These are phyloP conservation scores for Neodiprion virginianus DNA, from an alignment of 1,140 invertebrate species.

Conservation along the genomic window DNA sequence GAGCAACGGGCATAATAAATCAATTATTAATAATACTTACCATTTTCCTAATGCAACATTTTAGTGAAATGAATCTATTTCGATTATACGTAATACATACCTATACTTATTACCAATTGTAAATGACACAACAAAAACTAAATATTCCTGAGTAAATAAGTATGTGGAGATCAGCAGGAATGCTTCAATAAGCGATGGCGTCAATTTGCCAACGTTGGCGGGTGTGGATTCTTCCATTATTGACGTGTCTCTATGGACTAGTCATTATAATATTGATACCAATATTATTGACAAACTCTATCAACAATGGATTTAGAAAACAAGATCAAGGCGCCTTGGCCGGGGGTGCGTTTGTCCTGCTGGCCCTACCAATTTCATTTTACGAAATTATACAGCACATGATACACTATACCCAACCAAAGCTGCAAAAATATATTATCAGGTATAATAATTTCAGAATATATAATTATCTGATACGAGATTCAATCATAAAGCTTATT, in stretches of 20 bases:
- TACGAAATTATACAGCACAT: constrained; percentile 95
- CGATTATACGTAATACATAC: no score
- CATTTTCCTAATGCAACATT: no score
- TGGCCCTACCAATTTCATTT: constrained; percentile 90
- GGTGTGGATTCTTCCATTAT: constrained; percentile 86
- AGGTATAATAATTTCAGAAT: constrained; percentile 64
- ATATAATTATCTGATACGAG: neutral
- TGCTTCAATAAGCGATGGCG: constrained; percentile 45
- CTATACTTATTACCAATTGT: no score
- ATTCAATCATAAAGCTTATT: neutral
- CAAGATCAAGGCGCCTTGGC: constrained; percentile 82
- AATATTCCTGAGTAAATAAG: constrained; percentile 21
- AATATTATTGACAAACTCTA: constrained; percentile 76
- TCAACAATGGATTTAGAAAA: constrained; percentile 75
- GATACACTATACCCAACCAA: constrained; percentile 92
- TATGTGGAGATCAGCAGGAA: constrained; percentile 31
- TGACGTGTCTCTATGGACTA: constrained; percentile 80
- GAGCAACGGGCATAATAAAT: no score
- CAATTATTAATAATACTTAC: no score
- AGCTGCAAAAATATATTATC: constrained; percentile 93
- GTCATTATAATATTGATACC: constrained; percentile 85
- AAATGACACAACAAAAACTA: no score
- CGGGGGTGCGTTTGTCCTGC: constrained; percentile 88
- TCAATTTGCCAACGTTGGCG: constrained; percentile 76
- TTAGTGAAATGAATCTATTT: no score